Percentiles rank a stretch among this genome's conserved stretches.
Conservation (phyloP, 2,888 invertebrate species). For the Glaucopsyche alexis region DNA sequence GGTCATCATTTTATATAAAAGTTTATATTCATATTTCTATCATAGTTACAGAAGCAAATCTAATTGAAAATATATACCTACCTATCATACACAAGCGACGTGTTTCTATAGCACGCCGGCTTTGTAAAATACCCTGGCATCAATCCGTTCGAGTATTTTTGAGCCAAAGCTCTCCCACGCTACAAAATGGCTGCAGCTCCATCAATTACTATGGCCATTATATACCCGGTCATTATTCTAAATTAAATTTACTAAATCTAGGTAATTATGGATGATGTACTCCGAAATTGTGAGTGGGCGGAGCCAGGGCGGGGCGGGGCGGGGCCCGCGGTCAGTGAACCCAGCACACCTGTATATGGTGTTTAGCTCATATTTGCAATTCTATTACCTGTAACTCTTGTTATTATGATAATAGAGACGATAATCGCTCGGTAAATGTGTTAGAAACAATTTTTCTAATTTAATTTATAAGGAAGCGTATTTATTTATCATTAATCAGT, state of each 20-base stretch:
- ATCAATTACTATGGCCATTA: background rate
- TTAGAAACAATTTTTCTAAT: constrained; percentile 22
- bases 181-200: background rate
- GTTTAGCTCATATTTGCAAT: constrained; percentile 61
- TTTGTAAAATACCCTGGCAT: background rate
- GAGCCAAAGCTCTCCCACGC: too few species aligned
- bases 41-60: too few species aligned
- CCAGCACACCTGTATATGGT: constrained; percentile 45
- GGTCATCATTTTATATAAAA: too few species aligned
- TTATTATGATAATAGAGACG: constrained; percentile 13
- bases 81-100: too few species aligned
- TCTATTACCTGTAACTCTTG: constrained; percentile 50
- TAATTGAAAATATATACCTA: too few species aligned
- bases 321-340: constrained; percentile 65
- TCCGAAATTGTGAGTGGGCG: constrained; percentile 53
- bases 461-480: constrained; percentile 20
- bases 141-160: too few species aligned
- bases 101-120: background rate
- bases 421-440: background rate
- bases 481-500: constrained; percentile 22
- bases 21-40: too few species aligned
- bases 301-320: constrained; percentile 63
- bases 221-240: background rate
- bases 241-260: constrained; percentile 28
- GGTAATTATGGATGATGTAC: constrained; percentile 27